Percentiles rank a stretch among this genome's conserved stretches.
Conservation (phyloP, 1,140 invertebrate species). For the Colletes latitarsis region DNA sequence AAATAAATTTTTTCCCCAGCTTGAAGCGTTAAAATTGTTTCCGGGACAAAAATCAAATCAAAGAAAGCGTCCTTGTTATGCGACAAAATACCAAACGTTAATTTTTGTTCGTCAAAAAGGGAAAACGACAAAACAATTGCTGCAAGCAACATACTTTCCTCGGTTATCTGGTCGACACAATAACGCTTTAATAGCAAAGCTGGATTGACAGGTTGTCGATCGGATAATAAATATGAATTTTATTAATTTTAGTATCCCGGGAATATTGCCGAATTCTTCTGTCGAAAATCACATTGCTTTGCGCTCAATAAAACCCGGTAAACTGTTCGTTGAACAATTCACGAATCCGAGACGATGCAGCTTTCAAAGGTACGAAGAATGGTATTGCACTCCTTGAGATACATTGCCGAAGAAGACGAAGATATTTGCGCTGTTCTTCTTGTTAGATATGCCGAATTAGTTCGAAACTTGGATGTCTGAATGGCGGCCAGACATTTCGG, state of each 20-base stretch:
- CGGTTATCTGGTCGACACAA: not conserved
- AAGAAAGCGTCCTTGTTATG: not conserved
- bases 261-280: not conserved
- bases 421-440: constrained; percentile 32
- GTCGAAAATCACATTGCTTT: not conserved
- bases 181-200: not conserved
- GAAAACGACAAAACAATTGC: not conserved
- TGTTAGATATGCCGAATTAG: constrained; percentile 48
- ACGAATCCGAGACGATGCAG: constrained; percentile 20
- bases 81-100: not conserved
- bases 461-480: constrained; percentile 40
- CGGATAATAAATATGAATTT: not conserved
- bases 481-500: not conserved
- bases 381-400: constrained; percentile 27
- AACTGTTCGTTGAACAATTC: constrained; percentile 7
- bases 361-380: constrained; percentile 49
- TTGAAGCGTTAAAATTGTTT: not conserved
- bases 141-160: not conserved
- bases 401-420: constrained; percentile 17
- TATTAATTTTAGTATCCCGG: not conserved
- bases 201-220: not conserved
- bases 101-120: not conserved
- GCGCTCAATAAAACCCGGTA: constrained; percentile 1
- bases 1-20: not conserved
- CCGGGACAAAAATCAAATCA: not conserved